These are phyloP conservation scores for Morpho helenor DNA, from an alignment of 2,888 invertebrate genomes.

Conservation along the genomic window DNA sequence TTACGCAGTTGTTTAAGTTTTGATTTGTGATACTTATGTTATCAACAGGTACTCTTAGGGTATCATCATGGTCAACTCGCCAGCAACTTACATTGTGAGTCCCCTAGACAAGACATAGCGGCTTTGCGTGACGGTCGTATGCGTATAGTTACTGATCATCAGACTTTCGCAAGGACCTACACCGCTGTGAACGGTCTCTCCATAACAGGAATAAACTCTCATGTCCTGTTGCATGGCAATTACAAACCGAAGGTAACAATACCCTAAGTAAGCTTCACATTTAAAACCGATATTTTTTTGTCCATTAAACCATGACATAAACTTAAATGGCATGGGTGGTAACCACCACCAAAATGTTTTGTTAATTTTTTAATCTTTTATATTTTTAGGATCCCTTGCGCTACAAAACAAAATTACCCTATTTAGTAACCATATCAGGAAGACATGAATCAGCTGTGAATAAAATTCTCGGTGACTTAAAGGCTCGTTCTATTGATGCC, in stretches of 20 bases:
- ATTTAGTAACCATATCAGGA: constrained; percentile 49
- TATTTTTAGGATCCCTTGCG: constrained; percentile 40
- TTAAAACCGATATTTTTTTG: no score
- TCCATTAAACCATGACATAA: no score
- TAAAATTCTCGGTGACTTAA: constrained; percentile 43
- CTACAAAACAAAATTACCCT: constrained; percentile 47
- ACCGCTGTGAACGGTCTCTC: background rate
- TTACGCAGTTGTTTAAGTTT: background rate
- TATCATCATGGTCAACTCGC: constrained; percentile 78
- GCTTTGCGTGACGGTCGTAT: constrained; percentile 73
- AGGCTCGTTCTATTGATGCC: constrained; percentile 50
- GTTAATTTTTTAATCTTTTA: background rate
- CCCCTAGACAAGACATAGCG: constrained; percentile 72
- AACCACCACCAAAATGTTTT: no score
- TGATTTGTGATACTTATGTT: background rate
- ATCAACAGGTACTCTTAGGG: constrained; percentile 71
- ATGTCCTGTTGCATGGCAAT: background rate
- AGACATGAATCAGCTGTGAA: constrained; percentile 44
- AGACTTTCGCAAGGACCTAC: background rate
- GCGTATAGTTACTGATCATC: constrained; percentile 76
- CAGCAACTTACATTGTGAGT: constrained; percentile 84
- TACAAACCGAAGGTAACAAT: background rate
- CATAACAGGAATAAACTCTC: background rate
- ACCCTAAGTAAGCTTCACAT: no score
- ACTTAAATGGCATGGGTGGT: no score